These are phyloP conservation scores for Protaetia brevitarsis DNA, from an alignment of 1,140 invertebrate species.

Conservation along the genomic window DNA sequence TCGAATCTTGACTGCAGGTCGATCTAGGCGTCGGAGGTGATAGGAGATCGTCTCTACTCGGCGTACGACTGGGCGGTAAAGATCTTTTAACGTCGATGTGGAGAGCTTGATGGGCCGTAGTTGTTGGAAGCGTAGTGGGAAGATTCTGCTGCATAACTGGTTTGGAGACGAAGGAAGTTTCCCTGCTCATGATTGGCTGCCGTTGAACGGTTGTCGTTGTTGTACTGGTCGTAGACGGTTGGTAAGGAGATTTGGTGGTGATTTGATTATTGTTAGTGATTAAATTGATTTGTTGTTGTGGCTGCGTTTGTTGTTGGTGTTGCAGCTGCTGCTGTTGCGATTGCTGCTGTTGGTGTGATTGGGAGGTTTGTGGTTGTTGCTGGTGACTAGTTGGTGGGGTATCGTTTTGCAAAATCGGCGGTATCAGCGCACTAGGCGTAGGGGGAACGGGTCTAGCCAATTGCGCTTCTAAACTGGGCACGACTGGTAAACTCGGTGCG, in stretches of 20 bases:
- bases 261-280: slow-evolving; percentile 19
- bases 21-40: slow-evolving; percentile 47
- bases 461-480: slow-evolving; percentile 70
- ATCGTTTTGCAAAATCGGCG: slow-evolving; percentile 44
- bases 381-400: not conserved
- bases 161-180: slow-evolving; percentile 57
- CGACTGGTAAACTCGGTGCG: slow-evolving; percentile 62
- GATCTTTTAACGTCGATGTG: slow-evolving; percentile 47
- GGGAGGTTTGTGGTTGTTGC: not conserved
- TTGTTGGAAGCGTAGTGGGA: slow-evolving; percentile 21
- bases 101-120: slow-evolving; percentile 37
- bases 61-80: slow-evolving; percentile 42
- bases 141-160: slow-evolving; percentile 38
- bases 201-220: slow-evolving; percentile 30
- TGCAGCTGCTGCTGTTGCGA: slow-evolving; percentile 23
- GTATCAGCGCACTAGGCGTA: slow-evolving; percentile 52
- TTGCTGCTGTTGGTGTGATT: not conserved
- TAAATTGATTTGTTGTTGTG: slow-evolving; percentile 31
- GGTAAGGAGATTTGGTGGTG: not conserved
- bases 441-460: slow-evolving; percentile 68
- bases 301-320: slow-evolving; percentile 22
- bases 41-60: slow-evolving; percentile 47
- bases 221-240: not conserved
- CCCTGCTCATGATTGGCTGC: slow-evolving; percentile 52
- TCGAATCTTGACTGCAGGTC: slow-evolving; percentile 46